phyloP scores from a whole-genome alignment of 2,797 vertebrate species.

The Tenualosa ilisha region DNA sequence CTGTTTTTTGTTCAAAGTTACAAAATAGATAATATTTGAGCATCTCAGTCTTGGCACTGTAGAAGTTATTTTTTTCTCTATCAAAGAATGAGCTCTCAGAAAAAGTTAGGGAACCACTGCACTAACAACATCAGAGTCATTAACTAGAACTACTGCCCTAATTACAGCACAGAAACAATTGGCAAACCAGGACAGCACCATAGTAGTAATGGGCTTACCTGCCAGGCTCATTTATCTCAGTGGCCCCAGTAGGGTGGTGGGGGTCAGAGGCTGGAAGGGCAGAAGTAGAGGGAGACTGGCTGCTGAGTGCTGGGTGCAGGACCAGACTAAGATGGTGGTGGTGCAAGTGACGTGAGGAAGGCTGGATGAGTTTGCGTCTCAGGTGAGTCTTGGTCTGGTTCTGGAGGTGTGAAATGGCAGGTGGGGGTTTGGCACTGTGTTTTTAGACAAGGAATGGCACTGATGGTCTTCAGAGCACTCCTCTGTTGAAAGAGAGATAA shows the following conservation, averaged over 20 bases:
- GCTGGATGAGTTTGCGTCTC: not conserved
- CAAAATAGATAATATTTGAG: too few species aligned
- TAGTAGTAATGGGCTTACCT: constrained; percentile 42
- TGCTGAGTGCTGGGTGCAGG: not conserved
- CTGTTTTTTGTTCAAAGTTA: too few species aligned
- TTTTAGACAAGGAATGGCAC: constrained; percentile 3
- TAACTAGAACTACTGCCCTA: not conserved
- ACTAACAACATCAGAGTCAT: not conserved
- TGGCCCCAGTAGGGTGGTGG: not conserved
- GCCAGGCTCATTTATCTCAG: constrained; percentile 46
- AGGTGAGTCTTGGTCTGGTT: constrained; percentile 3
- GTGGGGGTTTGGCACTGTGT: constrained; percentile 2
- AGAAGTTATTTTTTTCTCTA: not conserved
- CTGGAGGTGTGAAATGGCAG: not conserved
- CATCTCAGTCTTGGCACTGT: not conserved
- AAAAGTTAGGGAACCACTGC: not conserved
- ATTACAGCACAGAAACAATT: not conserved
- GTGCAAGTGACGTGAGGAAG: not conserved
- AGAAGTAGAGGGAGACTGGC: not conserved
- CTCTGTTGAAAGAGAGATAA: not conserved
- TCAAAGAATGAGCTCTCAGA: too few species aligned
- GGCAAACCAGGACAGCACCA: not conserved
- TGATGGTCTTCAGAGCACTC: constrained; percentile 4
- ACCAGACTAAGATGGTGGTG: not conserved
- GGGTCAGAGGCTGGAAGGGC: not conserved